A percentile compares a stretch with the other conserved stretches of the same genome.
These are phyloP conservation scores for Pipistrellus pipistrellus DNA, from an alignment of 2,797 vertebrate species.

Conservation along the genomic window DNA sequence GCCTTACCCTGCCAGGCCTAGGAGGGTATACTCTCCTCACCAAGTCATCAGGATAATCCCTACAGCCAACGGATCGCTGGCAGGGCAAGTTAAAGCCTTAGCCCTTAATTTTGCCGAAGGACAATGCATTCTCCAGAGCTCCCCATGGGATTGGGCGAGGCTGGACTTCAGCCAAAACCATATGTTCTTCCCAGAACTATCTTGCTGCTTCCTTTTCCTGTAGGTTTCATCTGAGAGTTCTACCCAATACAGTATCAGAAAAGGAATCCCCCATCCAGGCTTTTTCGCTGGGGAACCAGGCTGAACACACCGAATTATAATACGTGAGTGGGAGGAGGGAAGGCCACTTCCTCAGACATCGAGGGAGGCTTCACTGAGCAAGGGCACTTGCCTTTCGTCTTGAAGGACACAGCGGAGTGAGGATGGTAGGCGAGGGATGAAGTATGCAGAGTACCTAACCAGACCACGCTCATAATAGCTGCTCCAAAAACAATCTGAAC, in stretches of 20 bases:
- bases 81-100: not conserved
- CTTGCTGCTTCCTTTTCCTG: no score
- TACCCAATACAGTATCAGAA: fast-evolving
- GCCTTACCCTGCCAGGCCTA: fast-evolving
- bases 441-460: fast-evolving
- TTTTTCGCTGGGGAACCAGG: not conserved
- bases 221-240: not conserved
- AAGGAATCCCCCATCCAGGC: not conserved
- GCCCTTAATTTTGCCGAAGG: not conserved
- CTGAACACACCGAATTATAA: not conserved
- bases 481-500: not conserved
- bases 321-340: not conserved
- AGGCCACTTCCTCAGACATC: not conserved
- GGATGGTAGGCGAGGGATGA: not conserved
- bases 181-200: fast-evolving
- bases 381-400: not conserved
- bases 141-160: fast-evolving
- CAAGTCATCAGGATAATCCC: not conserved
- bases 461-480: not conserved
- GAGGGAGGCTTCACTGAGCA: not conserved
- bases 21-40: not conserved
- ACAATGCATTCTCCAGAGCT: not conserved
- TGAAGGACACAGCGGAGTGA: not conserved
- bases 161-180: not conserved
- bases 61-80: fast-evolving